Evolutionary conservation across 2,797 vertebrate genomes (phyloP).

Genomic region (Odontamblyopus rebecca): DNA sequence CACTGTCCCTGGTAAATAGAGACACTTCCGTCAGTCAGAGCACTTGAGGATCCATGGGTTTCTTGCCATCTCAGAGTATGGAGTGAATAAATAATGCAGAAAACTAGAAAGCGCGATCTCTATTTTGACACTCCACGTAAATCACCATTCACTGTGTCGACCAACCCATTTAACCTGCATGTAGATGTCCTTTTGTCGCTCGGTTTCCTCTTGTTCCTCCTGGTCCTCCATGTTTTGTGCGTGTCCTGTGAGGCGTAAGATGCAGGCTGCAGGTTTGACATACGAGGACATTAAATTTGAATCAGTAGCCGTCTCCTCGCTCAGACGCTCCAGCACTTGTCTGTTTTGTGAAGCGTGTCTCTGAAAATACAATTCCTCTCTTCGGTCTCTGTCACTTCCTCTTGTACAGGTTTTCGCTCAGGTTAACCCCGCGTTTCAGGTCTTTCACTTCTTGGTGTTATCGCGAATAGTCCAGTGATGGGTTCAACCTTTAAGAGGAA

Average conservation of each 20-base stretch:
- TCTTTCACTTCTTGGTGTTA: constrained; percentile 8
- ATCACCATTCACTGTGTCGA: neutral
- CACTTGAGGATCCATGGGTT: neutral
- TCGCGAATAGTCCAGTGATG: neutral
- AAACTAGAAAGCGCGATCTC: neutral
- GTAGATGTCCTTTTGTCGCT: neutral
- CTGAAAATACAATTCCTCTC: constrained; percentile 61
- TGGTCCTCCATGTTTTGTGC: constrained; percentile 25
- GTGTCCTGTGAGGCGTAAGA: constrained; percentile 37
- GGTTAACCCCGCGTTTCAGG: constrained; percentile 17
- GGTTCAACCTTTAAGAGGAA: neutral
- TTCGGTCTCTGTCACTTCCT: constrained; percentile 57
- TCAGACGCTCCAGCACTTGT: constrained; percentile 59
- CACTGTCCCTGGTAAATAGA: no score
- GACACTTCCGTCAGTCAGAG: neutral
- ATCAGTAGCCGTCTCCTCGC: constrained; percentile 61
- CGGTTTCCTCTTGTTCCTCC: neutral
- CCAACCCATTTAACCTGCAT: neutral
- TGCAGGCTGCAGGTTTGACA: constrained; percentile 58
- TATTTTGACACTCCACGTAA: neutral
- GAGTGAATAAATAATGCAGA: neutral
- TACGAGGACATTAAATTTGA: constrained; percentile 72
- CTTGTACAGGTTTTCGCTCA: constrained; percentile 15
- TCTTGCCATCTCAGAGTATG: neutral
- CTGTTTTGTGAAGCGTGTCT: constrained; percentile 59